A percentile compares a stretch with the other conserved stretches of the same genome.
phyloP scores from a whole-genome alignment of 2,113 vertebrate species.

The Neotoma lepida region DNA sequence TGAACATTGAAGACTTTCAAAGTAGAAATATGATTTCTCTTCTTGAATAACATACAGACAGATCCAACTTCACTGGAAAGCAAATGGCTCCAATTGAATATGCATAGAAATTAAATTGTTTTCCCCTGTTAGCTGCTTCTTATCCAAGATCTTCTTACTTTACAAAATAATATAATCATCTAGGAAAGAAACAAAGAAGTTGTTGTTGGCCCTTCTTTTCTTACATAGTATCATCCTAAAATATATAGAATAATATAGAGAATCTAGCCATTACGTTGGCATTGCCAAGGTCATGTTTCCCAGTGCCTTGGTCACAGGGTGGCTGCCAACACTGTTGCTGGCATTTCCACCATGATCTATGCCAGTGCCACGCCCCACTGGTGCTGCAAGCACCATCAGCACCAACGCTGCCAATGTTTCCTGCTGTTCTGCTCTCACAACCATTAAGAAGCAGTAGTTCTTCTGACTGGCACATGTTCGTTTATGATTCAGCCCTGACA shows the following conservation, averaged over 20 bases:
- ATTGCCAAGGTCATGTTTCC: not conserved
- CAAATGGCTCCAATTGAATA: not conserved
- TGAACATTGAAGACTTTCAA: not conserved
- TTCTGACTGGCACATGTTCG: not conserved
- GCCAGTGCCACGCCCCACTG: not conserved
- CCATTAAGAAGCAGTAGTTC: not conserved
- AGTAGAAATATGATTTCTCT: not conserved
- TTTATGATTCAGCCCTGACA: not conserved
- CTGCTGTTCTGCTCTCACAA: not conserved
- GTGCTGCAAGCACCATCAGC: not conserved
- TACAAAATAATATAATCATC: not conserved
- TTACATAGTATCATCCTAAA: not conserved
- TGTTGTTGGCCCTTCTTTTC: not conserved
- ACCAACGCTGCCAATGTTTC: not conserved
- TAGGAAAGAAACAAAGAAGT: conserved; percentile 7
- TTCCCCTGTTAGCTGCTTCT: not conserved
- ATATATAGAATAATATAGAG: rapidly evolving
- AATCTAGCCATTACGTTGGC: not conserved
- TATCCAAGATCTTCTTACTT: not conserved
- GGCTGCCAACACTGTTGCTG: not conserved
- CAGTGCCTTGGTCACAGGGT: not conserved
- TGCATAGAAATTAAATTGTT: not conserved
- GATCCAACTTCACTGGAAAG: not conserved
- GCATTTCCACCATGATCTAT: not conserved
- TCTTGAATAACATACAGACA: not conserved